Conservation (phyloP, 2,797 vertebrate genomes). For the Propithecus perrieri region DNA sequence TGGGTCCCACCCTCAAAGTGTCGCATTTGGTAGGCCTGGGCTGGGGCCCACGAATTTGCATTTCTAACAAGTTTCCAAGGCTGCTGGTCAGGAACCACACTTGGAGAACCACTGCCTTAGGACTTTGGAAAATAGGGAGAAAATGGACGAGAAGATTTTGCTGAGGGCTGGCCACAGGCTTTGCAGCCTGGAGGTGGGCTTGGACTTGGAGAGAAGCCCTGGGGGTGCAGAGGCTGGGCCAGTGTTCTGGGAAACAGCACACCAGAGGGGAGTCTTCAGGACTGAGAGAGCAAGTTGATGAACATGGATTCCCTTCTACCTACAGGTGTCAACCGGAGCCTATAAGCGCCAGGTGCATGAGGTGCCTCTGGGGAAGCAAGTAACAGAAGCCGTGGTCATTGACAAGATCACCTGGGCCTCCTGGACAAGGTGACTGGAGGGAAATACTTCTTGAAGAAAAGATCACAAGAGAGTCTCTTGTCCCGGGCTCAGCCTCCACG, state of each 20-base stretch:
- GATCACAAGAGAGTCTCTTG: neutral
- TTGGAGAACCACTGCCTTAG: neutral
- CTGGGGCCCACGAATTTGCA: too few species aligned
- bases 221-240: neutral
- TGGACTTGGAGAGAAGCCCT: neutral
- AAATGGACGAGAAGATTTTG: neutral
- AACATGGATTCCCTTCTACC: neutral
- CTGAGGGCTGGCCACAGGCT: neutral
- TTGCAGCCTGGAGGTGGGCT: neutral
- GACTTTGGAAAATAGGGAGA: neutral
- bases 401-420: slow-evolving; percentile 98
- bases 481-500: neutral
- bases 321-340: slow-evolving; percentile 93
- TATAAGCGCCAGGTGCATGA: slow-evolving; percentile 95
- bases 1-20: neutral
- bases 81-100: neutral
- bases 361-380: slow-evolving; percentile 93
- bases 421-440: slow-evolving; percentile 93
- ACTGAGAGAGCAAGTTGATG: neutral
- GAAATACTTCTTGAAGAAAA: neutral
- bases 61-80: neutral
- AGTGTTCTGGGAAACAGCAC: neutral
- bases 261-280: too few species aligned
- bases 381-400: slow-evolving; percentile 86
- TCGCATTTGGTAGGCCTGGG: neutral